Conservation (phyloP, 2,888 invertebrate genomes). For the Ptychoptera albimana region DNA sequence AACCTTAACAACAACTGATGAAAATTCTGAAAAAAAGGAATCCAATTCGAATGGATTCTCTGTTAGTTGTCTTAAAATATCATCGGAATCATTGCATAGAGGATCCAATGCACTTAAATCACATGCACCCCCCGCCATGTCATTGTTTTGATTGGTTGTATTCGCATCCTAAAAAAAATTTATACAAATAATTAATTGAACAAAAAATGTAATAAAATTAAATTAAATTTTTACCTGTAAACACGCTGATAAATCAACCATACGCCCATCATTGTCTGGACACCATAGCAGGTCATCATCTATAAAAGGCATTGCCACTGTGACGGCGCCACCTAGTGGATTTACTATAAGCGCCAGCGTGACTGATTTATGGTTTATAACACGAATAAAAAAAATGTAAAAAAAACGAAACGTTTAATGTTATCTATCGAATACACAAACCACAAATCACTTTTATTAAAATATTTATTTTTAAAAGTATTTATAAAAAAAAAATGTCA, state of each 20-base stretch:
- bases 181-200: neutral
- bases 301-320: conserved; percentile 84
- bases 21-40: conserved; percentile 62
- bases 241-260: conserved; percentile 81
- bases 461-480: too few species aligned
- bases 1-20: conserved; percentile 57
- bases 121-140: conserved; percentile 18
- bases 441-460: too few species aligned
- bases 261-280: conserved; percentile 88
- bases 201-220: neutral
- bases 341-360: conserved; percentile 25
- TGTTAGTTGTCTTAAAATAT: conserved; percentile 64
- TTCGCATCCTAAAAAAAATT: neutral
- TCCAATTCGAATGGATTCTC: conserved; percentile 80
- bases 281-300: conserved; percentile 91
- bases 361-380: conserved; percentile 5
- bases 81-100: conserved; percentile 48
- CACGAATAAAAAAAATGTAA: too few species aligned
- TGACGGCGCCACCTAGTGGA: conserved; percentile 30
- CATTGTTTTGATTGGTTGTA: conserved; percentile 16
- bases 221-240: conserved; percentile 41
- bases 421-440: too few species aligned
- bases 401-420: too few species aligned
- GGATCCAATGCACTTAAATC: conserved; percentile 26
- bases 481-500: too few species aligned